Evolutionary conservation across 2,797 vertebrate genomes (phyloP).

Genomic region (Gallinago solitaria): DNA sequence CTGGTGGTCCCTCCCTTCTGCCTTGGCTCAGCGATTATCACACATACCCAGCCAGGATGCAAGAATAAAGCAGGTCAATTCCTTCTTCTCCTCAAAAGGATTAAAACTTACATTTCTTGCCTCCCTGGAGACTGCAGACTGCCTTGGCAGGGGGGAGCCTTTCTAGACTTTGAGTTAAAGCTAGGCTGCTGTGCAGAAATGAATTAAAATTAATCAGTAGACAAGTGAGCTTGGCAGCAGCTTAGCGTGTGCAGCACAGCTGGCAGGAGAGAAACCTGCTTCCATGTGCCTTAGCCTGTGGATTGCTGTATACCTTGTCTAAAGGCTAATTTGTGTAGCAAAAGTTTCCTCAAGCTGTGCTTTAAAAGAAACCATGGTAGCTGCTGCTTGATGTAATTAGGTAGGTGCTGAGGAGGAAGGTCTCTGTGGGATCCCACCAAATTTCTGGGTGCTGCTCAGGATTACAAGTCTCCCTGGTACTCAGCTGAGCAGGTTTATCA

Average conservation of each 20-base stretch:
- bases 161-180: slow-evolving; percentile 17
- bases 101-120: neutral
- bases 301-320: neutral
- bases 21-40: neutral
- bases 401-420: neutral
- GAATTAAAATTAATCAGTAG: slow-evolving; percentile 20
- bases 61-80: neutral
- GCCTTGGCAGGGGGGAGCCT: neutral
- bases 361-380: neutral
- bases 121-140: neutral
- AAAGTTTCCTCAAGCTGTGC: neutral
- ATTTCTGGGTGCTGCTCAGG: neutral
- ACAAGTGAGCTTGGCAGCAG: neutral
- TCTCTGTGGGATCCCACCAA: neutral
- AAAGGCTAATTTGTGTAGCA: neutral
- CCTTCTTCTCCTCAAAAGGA: slow-evolving; percentile 11
- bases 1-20: neutral
- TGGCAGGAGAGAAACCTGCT: neutral
- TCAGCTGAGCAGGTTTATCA: neutral
- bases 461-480: neutral
- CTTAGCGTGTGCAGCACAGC: neutral
- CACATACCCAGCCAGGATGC: neutral
- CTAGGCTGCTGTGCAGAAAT: neutral
- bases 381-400: neutral
- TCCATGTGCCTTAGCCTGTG: neutral